Evolutionary conservation across 2,797 vertebrate genomes (phyloP).

Genomic region (Mus minutoides): DNA sequence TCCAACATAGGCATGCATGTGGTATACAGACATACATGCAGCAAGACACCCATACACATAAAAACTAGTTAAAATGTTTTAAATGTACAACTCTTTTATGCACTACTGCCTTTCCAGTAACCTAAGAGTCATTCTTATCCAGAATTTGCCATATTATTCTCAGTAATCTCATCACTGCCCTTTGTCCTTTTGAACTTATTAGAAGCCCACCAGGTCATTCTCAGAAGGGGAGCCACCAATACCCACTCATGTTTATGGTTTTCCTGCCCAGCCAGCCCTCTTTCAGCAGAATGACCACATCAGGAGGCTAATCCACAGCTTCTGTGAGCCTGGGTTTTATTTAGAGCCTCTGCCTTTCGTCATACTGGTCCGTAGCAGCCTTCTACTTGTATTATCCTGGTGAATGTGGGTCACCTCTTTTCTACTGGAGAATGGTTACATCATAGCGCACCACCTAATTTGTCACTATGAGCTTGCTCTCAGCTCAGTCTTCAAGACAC

Average conservation of each 20-base stretch:
- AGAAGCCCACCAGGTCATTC: neutral
- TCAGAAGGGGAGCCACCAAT: neutral
- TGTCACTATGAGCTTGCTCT: neutral
- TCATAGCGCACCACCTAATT: neutral
- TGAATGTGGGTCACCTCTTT: neutral
- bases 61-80: neutral
- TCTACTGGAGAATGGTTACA: neutral
- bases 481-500: neutral
- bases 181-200: slow-evolving; percentile 27
- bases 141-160: neutral
- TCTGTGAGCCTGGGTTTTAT: neutral
- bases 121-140: neutral
- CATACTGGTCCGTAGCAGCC: neutral
- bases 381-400: neutral
- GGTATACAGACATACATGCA: neutral
- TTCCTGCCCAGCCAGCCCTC: neutral
- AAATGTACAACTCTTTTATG: neutral
- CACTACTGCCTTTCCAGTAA: neutral
- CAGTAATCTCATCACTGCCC: neutral
- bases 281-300: neutral
- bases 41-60: neutral
- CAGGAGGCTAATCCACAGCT: neutral
- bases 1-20: neutral
- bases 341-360: neutral
- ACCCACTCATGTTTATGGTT: neutral